Conservation (phyloP, 1,140 invertebrate genomes). For the Zaprionus ornatus region DNA sequence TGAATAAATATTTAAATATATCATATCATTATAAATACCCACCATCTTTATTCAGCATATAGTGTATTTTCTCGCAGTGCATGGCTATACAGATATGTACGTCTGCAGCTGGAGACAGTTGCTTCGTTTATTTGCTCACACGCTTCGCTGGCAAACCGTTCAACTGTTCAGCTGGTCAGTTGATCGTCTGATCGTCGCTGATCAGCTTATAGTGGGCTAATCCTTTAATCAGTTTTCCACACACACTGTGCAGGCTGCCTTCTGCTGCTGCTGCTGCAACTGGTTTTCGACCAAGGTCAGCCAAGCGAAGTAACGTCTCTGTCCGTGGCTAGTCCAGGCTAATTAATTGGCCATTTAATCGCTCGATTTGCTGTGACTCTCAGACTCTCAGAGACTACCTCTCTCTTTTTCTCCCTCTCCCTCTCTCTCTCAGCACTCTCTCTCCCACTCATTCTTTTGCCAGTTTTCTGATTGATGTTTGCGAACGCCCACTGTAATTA, state of each 20-base stretch:
- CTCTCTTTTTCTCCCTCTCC: constrained; percentile 14
- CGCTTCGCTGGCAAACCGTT: constrained; percentile 40
- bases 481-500: constrained; percentile 67
- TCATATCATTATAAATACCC: too few species aligned
- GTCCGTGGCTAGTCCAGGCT: constrained; percentile 41
- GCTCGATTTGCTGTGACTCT: constrained; percentile 65
- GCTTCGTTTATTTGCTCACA: constrained; percentile 58
- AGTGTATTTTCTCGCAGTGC: neutral
- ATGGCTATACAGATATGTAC: neutral
- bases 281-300: constrained; percentile 63
- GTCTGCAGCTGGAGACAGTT: constrained; percentile 19
- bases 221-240: constrained; percentile 70
- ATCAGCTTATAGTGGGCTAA: constrained; percentile 51
- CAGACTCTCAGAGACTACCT: neutral
- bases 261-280: constrained; percentile 27
- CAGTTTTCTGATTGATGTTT: constrained; percentile 63
- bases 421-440: neutral
- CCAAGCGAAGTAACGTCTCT: constrained; percentile 15
- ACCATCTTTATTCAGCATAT: neutral
- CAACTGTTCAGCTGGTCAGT: constrained; percentile 5
- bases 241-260: neutral
- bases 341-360: constrained; percentile 79
- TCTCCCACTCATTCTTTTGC: constrained; percentile 5
- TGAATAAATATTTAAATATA: too few species aligned
- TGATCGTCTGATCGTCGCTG: constrained; percentile 17